Evolutionary conservation across 2,888 invertebrate species (phyloP), one percentile per base, ranked within the genome.

Genomic region (Tineola bisselliella): DNA sequence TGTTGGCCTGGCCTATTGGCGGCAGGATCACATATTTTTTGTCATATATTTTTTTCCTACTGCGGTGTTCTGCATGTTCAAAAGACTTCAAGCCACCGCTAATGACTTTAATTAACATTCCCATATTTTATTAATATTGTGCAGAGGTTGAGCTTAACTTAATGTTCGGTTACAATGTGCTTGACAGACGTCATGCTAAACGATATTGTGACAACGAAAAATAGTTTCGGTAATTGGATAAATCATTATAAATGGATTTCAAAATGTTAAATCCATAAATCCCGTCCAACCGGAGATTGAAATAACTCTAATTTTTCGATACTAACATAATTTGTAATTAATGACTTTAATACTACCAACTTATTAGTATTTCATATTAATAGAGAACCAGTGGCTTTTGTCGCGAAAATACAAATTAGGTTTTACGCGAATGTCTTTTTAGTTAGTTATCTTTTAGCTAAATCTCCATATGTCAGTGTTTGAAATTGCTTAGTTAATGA

Each of bases 71-170:
- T 79, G 77, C 82, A 72, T 81, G 76, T 72, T 71, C 73, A 70
- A 71, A 75, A 73, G 68, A 70, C 75, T 78, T 44, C 48, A 59
- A 13, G 58, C 18, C 76, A 74, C 73, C 70, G 75, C 78, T 86
- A 86, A 86, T 84, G 84, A 84, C 78, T 77, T 76, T 78, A 82
- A 84, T 83, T 83, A 84, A 81, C 77, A 77, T 82, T 79, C 82
- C 70, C 76, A 75, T 78, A 79, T 79, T 79, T 81, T 75, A 79
- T 79, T 74, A 80, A 80, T 79, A 76, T 73, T 72, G 72, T 72
- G 71, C 73, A 72, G 70, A 72, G 70, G 71, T 75, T 72, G 74
- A 73, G 72, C 72, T 70, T 70, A 71, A 67, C 67, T 64, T 65
- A 56, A 59, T 62, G 66, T 72, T 72, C 70, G 72, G 72, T 69